These are phyloP conservation scores for Forbesichthys papilliferus DNA, from an alignment of 2,113 vertebrate genomes.

Conservation along the genomic window DNA sequence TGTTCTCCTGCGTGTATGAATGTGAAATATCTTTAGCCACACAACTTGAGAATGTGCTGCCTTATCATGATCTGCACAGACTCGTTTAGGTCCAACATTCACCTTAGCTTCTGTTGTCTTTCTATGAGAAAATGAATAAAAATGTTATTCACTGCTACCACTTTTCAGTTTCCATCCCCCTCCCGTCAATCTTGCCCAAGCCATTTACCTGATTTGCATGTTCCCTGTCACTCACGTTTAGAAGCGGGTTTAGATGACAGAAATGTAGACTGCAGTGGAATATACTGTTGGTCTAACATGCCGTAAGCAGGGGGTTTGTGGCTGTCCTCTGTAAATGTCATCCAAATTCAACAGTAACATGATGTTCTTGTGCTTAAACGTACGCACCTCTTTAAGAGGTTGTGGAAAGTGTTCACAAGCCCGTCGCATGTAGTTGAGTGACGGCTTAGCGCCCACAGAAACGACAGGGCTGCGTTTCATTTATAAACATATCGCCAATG, in stretches of 20 bases:
- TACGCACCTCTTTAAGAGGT: too few relatives aligned
- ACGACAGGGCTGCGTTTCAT: too few relatives aligned
- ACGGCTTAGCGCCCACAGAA: too few relatives aligned
- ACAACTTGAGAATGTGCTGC: neutral
- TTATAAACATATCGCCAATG: too few relatives aligned
- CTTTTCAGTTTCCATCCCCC: neutral
- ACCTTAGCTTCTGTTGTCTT: neutral
- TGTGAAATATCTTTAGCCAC: slow-evolving; percentile 12
- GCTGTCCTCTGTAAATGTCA: slow-evolving; percentile 34
- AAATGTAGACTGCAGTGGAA: neutral
- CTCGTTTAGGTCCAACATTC: neutral
- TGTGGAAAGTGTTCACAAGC: too few relatives aligned
- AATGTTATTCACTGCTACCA: too few relatives aligned
- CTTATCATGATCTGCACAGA: neutral
- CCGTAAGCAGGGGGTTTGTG: slow-evolving; percentile 23
- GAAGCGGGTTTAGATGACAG: slow-evolving; percentile 17
- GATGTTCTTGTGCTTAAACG: too few relatives aligned
- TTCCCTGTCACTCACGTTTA: slow-evolving; percentile 32
- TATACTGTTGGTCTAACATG: neutral
- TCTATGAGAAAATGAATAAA: neutral
- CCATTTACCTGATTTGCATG: slow-evolving; percentile 27
- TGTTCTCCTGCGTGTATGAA: slow-evolving; percentile 10
- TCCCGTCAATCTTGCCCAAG: slow-evolving; percentile 11
- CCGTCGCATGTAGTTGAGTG: too few relatives aligned
- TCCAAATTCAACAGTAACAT: too few relatives aligned